Conservation (phyloP, 2,113 vertebrate genomes). For the Toxostoma redivivum region DNA sequence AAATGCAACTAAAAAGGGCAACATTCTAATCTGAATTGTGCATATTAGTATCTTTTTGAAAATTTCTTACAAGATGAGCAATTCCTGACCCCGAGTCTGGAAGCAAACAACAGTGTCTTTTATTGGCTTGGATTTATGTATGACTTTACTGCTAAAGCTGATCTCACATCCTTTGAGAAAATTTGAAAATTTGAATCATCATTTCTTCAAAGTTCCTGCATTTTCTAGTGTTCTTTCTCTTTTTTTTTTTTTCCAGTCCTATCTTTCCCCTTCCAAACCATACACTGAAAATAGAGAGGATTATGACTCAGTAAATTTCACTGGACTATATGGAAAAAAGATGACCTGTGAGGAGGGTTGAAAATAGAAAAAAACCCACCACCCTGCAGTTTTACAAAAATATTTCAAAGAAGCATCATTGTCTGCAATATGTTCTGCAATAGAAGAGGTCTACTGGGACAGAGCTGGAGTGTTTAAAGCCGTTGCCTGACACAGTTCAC, state of each 20-base stretch:
- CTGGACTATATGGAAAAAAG: neutral
- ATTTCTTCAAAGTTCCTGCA: neutral
- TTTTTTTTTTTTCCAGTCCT: neutral
- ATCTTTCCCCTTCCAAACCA: neutral
- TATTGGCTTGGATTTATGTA: neutral
- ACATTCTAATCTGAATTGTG: neutral
- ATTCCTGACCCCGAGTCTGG: neutral
- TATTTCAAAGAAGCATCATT: neutral
- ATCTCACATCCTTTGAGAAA: neutral
- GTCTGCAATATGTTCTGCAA: neutral
- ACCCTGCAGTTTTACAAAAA: neutral
- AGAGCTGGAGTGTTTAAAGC: neutral
- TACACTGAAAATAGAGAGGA: neutral
- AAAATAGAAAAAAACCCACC: neutral
- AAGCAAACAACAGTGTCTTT: neutral
- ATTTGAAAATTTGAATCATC: neutral
- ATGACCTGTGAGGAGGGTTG: neutral
- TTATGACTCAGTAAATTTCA: neutral
- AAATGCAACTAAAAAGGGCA: neutral
- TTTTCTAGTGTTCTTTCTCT: neutral
- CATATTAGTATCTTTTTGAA: neutral
- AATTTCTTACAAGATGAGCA: neutral
- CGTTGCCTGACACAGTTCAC: neutral
- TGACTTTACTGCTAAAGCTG: neutral
- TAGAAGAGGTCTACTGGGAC: rapidly evolving